A percentile compares a stretch with the other conserved stretches of the same genome.
Conservation (phyloP, 2,888 invertebrate genomes). For the Ferdinandea cuprea region DNA sequence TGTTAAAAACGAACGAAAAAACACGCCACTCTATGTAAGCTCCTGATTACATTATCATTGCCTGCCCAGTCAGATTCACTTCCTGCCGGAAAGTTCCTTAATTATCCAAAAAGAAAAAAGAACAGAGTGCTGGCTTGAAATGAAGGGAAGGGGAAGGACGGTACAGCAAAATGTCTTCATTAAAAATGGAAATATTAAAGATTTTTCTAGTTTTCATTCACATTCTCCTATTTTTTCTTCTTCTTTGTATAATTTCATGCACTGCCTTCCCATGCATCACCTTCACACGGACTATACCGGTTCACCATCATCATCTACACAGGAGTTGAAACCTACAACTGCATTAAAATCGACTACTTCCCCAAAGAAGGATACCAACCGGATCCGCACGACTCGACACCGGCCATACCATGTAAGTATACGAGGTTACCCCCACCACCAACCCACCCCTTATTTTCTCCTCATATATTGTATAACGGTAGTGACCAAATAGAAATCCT, state of each 20-base stretch:
- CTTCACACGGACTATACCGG: constrained; percentile 47
- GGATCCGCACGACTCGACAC: constrained; percentile 94
- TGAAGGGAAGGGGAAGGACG: no score
- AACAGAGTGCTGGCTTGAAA: no score
- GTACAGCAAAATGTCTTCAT: constrained; percentile 33
- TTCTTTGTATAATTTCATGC: constrained; percentile 68
- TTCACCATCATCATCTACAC: constrained; percentile 37
- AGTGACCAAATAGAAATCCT: constrained; percentile 26
- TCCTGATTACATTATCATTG: constrained; percentile 44
- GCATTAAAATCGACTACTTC: constrained; percentile 94
- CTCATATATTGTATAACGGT: background rate
- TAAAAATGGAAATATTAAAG: constrained; percentile 69
- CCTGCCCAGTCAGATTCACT: constrained; percentile 18
- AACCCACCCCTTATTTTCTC: constrained; percentile 22
- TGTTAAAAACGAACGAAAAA: background rate
- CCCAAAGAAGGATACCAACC: constrained; percentile 93
- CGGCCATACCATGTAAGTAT: constrained; percentile 95
- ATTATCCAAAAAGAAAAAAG: constrained; percentile 33
- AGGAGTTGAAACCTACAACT: constrained; percentile 83
- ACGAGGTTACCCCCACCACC: constrained; percentile 10
- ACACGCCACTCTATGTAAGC: background rate
- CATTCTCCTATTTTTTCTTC: constrained; percentile 30
- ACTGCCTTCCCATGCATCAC: constrained; percentile 60
- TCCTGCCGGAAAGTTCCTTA: constrained; percentile 21
- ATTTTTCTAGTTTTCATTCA: constrained; percentile 47